These are phyloP conservation scores for Tipula unca DNA, from an alignment of 2,888 invertebrate genomes.

Conservation along the genomic window DNA sequence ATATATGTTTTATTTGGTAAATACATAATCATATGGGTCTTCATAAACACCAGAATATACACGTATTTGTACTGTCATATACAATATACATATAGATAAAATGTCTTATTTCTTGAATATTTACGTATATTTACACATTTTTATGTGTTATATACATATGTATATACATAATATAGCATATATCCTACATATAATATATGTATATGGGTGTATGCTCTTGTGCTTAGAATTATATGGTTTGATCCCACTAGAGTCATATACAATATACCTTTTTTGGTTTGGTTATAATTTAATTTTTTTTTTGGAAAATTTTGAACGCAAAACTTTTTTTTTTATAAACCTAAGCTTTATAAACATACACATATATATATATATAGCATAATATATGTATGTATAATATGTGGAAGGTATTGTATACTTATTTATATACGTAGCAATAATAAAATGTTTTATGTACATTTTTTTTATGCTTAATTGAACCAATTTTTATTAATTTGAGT, in stretches of 20 bases:
- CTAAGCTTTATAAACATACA: not conserved
- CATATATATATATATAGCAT: no score
- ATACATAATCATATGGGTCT: not conserved
- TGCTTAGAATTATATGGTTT: not conserved
- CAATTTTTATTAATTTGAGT: not conserved
- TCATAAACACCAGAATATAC: not conserved
- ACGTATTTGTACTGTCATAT: not conserved
- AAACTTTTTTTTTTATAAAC: not conserved
- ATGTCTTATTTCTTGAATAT: constrained; percentile 4
- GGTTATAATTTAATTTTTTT: not conserved
- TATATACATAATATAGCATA: not conserved
- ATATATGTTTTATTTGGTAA: not conserved
- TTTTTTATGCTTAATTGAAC: not conserved
- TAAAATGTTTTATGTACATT: not conserved
- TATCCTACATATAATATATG: not conserved
- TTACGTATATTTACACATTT: not conserved
- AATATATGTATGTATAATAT: no score
- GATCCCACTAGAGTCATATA: constrained; percentile 8
- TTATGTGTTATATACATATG: not conserved
- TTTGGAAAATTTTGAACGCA: not conserved
- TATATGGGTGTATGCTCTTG: not conserved
- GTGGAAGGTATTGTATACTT: no score
- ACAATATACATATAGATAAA: no score
- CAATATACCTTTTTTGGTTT: constrained; percentile 2
- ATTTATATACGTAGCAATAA: not conserved